Evolutionary conservation across 2,888 invertebrate genomes (phyloP), one percentile per base, ranked within the genome.

Genomic region (Dioctria linearis): DNA sequence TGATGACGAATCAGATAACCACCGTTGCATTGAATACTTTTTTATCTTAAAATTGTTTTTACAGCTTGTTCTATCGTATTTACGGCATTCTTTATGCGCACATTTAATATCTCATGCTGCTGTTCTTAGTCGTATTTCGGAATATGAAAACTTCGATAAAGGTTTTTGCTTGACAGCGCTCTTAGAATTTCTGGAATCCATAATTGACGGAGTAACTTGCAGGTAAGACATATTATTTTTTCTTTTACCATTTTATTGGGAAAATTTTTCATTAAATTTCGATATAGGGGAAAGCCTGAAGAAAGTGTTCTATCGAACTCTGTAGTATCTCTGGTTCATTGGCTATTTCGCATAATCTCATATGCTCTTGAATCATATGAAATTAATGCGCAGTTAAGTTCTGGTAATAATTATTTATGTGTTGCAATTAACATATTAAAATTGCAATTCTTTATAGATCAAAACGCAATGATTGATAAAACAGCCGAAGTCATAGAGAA

Each of bases 91-190:
- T 2, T 89, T 98, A 78, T 95, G 96, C 84, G 95, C 96, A 5
- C 96, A 97, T 89, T 89, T 98, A 83, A 96, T 98, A 0, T 97
- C 97, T 0, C 96, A 96, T 87, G 95, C 96, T 5, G 96, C 97
- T 4, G 97, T 97, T 0, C 88, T 98, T 43, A 95, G 95, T 86
- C 93, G 96, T 85, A 94, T 98, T 82, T 94, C 96, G 76, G 95
- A 96, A 89, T 97, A 96, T 88, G 95, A 96, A 84, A 94, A 96
- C 73, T 94, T 94, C 86, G 93, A 94, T 81, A 96, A 97, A 86
- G 94, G 95, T 0, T 95, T 96, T 87, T 98, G 98, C 87, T 93
- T 98, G 61, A 91, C 94, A 37, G 95, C 96, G 84, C 90, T 98
- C 4, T 88, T 98, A 78, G 96, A 97, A 85, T 95, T 98, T 86